Percentiles rank a stretch among this genome's conserved stretches.
phyloP scores from a whole-genome alignment of 1,140 invertebrate genomes.

The Argopecten irradians region DNA sequence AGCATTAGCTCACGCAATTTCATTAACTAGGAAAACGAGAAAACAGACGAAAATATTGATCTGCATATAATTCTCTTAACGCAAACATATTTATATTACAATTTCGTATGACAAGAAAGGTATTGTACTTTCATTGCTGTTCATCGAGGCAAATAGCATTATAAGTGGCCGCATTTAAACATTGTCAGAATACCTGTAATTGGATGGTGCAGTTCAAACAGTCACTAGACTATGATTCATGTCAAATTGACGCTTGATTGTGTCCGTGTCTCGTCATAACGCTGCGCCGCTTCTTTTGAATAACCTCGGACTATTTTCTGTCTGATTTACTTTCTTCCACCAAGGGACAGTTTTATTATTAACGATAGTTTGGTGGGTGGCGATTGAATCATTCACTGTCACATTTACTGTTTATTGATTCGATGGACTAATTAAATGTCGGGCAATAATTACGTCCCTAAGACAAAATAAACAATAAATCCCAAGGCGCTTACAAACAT shows the following conservation, averaged over 20 bases:
- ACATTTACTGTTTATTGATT: background rate
- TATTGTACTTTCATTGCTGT: conserved; percentile 1
- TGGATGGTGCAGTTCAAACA: background rate
- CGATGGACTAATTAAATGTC: background rate
- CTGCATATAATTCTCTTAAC: background rate
- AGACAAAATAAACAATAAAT: background rate
- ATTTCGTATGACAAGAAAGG: background rate
- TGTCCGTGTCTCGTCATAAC: conserved; percentile 10
- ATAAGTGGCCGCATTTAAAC: background rate
- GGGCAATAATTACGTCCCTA: background rate
- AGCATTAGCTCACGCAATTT: background rate
- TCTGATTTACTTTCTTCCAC: background rate
- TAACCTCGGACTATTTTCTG: background rate
- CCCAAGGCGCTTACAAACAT: background rate
- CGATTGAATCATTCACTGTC: background rate
- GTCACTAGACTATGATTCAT: background rate
- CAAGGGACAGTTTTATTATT: background rate
- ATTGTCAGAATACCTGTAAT: conserved; percentile 10
- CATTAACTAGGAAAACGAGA: background rate
- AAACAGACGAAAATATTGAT: background rate
- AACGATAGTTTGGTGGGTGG: background rate
- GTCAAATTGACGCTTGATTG: background rate
- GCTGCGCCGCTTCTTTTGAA: background rate
- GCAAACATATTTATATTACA: conserved; percentile 3
- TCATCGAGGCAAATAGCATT: conserved; percentile 21